Percentiles rank a stretch among this genome's conserved stretches.
Evolutionary conservation across 2,797 vertebrate genomes (phyloP).

Genomic region (Lithobates sylvaticus): DNA sequence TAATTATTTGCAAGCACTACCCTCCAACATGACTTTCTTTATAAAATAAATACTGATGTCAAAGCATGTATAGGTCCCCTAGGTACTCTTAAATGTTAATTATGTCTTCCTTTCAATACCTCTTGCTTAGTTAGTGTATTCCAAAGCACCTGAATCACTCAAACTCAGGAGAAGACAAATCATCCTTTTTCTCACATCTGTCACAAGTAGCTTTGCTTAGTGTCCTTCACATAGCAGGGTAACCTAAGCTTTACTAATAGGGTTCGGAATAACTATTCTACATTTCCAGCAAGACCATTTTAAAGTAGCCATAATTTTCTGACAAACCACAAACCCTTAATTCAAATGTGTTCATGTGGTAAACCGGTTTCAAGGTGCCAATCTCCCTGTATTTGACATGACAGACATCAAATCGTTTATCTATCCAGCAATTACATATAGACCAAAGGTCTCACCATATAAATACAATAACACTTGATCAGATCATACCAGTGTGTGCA

Average conservation of each 20-base stretch:
- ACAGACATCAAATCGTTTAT: too few species aligned
- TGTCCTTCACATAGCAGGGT: slow-evolving; percentile 15
- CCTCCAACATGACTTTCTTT: slow-evolving; percentile 60
- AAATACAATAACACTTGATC: too few species aligned
- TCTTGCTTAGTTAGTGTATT: slow-evolving; percentile 55
- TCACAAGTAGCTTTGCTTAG: slow-evolving; percentile 20
- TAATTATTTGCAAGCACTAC: slow-evolving; percentile 59
- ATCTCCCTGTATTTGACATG: too few species aligned
- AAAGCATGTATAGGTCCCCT: slow-evolving; percentile 52
- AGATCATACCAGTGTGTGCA: too few species aligned
- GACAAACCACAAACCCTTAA: background rate
- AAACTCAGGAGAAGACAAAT: slow-evolving; percentile 34
- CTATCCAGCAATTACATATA: too few species aligned
- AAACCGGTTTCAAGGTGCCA: background rate
- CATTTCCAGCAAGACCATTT: background rate
- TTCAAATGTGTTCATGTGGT: background rate
- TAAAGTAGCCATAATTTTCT: background rate
- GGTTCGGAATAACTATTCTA: background rate
- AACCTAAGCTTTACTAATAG: background rate
- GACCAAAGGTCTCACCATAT: too few species aligned
- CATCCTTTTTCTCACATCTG: slow-evolving; percentile 30
- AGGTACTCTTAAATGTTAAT: slow-evolving; percentile 62
- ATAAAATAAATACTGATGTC: slow-evolving; percentile 61
- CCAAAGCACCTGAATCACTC: slow-evolving; percentile 52
- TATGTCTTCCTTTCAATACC: slow-evolving; percentile 57